Percentiles rank a stretch among this genome's conserved stretches.
Conservation (phyloP, 2,113 vertebrate genomes). For the Strix uralensis region DNA sequence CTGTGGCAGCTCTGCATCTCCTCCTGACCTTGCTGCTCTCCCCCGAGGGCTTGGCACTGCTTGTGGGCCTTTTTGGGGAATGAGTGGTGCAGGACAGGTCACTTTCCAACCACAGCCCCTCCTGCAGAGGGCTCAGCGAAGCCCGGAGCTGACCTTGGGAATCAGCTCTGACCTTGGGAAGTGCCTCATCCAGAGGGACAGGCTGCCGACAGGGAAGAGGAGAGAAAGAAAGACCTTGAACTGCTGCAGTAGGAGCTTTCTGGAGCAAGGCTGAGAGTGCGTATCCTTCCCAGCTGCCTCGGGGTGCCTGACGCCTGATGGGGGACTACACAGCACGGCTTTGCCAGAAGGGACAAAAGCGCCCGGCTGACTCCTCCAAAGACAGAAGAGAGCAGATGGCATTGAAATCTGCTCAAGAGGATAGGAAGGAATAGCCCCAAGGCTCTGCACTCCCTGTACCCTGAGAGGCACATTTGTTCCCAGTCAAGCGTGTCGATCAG, state of each 20-base stretch:
- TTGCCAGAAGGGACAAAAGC: conserved; percentile 45
- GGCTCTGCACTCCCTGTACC: conserved; percentile 13
- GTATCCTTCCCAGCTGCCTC: neutral
- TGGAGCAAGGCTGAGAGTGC: neutral
- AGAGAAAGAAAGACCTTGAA: neutral
- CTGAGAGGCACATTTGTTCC: conserved; percentile 3
- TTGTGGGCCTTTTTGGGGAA: neutral
- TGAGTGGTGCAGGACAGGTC: neutral
- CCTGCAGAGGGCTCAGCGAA: neutral
- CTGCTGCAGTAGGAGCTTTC: neutral
- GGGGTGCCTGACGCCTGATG: neutral
- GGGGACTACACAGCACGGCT: neutral
- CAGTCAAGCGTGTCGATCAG: neutral
- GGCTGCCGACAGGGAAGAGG: neutral
- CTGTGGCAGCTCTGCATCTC: neutral
- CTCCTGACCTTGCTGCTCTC: neutral
- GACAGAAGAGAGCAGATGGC: conserved; percentile 49
- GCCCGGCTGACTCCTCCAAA: conserved; percentile 10
- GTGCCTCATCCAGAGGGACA: neutral
- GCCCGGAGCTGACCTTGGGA: neutral
- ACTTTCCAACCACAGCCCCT: neutral
- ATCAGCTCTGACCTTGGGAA: conserved; percentile 33
- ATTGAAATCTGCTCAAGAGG: conserved; percentile 37
- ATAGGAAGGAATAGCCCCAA: conserved; percentile 34
- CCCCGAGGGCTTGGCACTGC: rapidly evolving